Conservation (phyloP, 2,113 vertebrate species). For the Colius striatus region DNA sequence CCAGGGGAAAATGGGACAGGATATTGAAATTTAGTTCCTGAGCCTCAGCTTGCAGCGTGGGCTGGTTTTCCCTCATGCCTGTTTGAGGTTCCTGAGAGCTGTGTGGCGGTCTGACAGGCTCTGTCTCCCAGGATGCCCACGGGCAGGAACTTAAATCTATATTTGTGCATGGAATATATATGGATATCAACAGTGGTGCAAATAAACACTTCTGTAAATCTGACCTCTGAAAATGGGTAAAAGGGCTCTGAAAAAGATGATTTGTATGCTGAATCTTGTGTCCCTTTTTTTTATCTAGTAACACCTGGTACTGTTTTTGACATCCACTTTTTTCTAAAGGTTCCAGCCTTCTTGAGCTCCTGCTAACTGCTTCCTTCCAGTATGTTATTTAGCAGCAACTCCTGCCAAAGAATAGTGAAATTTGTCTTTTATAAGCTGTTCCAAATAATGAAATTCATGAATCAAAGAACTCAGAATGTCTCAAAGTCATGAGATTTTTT, state of each 20-base stretch:
- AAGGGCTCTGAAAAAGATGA: not conserved
- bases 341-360: not conserved
- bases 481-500: not conserved
- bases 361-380: not conserved
- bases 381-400: not conserved
- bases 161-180: not conserved
- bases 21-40: not conserved
- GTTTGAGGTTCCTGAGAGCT: not conserved
- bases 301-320: not conserved
- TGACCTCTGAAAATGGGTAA: not conserved
- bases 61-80: not conserved
- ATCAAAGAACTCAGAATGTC: not conserved
- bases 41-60: not conserved
- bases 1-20: conserved; percentile 1
- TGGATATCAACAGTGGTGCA: not conserved
- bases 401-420: not conserved
- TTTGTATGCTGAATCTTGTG: not conserved
- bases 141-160: not conserved
- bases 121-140: not conserved
- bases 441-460: not conserved
- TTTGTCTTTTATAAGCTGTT: not conserved
- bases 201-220: not conserved
- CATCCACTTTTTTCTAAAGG: rapidly evolving
- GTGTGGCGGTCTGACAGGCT: not conserved
- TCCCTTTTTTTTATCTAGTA: not conserved